Conservation (phyloP, 2,888 invertebrate genomes). For the Chorisops tibialis region DNA sequence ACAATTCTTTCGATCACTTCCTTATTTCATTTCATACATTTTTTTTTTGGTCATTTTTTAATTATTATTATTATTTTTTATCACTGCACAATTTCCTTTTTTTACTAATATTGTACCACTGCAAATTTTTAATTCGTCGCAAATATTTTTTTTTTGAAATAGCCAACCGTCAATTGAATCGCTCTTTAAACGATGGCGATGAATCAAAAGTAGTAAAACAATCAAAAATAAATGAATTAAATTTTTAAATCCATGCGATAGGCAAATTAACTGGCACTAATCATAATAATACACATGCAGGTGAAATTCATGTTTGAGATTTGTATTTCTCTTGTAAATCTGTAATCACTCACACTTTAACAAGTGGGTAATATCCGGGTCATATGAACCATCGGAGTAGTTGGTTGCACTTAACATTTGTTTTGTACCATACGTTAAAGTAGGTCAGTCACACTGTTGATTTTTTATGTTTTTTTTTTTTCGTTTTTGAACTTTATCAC, state of each 20-base stretch:
- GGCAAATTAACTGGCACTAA: constrained; percentile 9
- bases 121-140: too few species aligned
- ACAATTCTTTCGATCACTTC: too few species aligned
- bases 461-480: not conserved
- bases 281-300: constrained; percentile 14
- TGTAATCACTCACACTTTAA: constrained; percentile 6
- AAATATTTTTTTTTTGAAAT: too few species aligned
- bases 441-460: constrained; percentile 18
- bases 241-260: not conserved
- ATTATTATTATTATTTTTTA: too few species aligned
- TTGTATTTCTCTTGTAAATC: not conserved
- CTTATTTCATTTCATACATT: too few species aligned
- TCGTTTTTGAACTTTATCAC: not conserved
- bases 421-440: constrained; percentile 9
- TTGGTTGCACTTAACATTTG: constrained; percentile 19
- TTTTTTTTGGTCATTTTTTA: too few species aligned
- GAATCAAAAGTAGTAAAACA: too few species aligned
- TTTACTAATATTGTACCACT: too few species aligned
- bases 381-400: constrained; percentile 18
- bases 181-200: too few species aligned
- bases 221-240: too few species aligned
- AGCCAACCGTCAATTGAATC: too few species aligned
- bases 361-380: constrained; percentile 27
- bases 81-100: too few species aligned
- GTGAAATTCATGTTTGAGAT: constrained; percentile 19